A percentile compares a stretch with the other conserved stretches of the same genome.
These are phyloP conservation scores for Phragmatobia fuliginosa DNA, from an alignment of 2,888 invertebrate species.

Conservation along the genomic window DNA sequence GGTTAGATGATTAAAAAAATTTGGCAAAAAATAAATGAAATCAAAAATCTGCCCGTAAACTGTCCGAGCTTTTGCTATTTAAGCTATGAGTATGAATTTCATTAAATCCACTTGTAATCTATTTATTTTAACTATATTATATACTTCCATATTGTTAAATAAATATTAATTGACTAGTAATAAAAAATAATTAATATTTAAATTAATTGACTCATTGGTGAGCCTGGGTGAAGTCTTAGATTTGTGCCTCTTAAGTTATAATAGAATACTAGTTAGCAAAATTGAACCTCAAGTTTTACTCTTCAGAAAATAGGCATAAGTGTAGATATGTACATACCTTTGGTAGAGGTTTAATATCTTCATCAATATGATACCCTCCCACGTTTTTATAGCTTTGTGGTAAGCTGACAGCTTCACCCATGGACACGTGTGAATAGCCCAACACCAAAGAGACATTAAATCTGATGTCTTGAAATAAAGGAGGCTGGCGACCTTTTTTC, in stretches of 20 bases:
- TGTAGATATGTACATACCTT: slow-evolving; percentile 25
- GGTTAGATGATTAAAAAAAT: too few relatives aligned
- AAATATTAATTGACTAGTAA: too few relatives aligned
- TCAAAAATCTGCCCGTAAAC: too few relatives aligned
- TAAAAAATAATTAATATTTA: neutral
- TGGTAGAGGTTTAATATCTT: slow-evolving; percentile 45
- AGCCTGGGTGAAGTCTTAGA: neutral
- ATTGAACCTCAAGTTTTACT: neutral
- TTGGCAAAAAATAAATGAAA: too few relatives aligned
- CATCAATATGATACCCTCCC: slow-evolving; percentile 42
- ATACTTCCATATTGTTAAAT: too few relatives aligned
- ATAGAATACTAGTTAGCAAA: neutral
- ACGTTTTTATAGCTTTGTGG: slow-evolving; percentile 41
- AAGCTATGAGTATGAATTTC: neutral
- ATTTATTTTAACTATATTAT: neutral
- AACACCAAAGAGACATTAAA: slow-evolving; percentile 53
- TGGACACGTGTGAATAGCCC: slow-evolving; percentile 41
- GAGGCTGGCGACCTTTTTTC: slow-evolving; percentile 37
- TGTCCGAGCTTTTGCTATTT: neutral
- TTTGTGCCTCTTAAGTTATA: neutral
- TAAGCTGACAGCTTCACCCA: slow-evolving; percentile 31
- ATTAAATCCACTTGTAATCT: neutral
- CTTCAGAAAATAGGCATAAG: neutral
- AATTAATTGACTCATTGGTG: too few relatives aligned
- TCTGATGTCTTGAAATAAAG: slow-evolving; percentile 41